A percentile compares a stretch with the other conserved stretches of the same genome.
Evolutionary conservation across 2,797 vertebrate genomes (phyloP).

Genomic region (Xyrichtys novacula): DNA sequence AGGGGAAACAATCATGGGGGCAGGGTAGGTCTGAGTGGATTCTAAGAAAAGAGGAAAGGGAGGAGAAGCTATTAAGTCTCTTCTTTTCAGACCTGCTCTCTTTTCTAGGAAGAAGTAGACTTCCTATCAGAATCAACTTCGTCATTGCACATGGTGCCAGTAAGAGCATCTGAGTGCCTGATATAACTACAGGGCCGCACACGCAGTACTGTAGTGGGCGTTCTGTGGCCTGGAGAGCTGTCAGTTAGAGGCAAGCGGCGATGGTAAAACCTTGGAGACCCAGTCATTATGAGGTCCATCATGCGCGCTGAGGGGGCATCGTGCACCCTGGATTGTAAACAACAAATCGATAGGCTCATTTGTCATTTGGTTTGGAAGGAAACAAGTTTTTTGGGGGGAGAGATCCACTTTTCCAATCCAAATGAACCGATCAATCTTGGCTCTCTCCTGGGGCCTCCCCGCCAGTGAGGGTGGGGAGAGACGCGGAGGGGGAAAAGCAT

Average conservation of each 20-base stretch:
- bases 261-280: constrained; percentile 62
- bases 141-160: constrained; percentile 6
- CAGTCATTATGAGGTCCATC: constrained; percentile 79
- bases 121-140: constrained; percentile 6
- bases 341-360: constrained; percentile 87
- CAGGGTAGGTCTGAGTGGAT: not conserved
- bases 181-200: constrained; percentile 31
- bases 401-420: constrained; percentile 85
- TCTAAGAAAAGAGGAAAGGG: not conserved
- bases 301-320: constrained; percentile 68
- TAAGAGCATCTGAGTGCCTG: constrained; percentile 15
- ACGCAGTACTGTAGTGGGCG: constrained; percentile 8
- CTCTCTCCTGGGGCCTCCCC: constrained; percentile 69
- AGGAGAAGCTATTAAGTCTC: not conserved
- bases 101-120: not conserved
- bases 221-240: constrained; percentile 31
- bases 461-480: constrained; percentile 32
- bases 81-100: not conserved
- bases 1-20: not conserved
- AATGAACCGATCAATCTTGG: constrained; percentile 85
- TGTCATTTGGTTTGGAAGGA: constrained; percentile 84
- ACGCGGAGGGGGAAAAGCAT: constrained; percentile 34
- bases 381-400: constrained; percentile 79
- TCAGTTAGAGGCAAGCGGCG: constrained; percentile 40
- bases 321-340: constrained; percentile 76